Evolutionary conservation across 2,888 invertebrate genomes (phyloP).

Genomic region (Abrostola tripartita): DNA sequence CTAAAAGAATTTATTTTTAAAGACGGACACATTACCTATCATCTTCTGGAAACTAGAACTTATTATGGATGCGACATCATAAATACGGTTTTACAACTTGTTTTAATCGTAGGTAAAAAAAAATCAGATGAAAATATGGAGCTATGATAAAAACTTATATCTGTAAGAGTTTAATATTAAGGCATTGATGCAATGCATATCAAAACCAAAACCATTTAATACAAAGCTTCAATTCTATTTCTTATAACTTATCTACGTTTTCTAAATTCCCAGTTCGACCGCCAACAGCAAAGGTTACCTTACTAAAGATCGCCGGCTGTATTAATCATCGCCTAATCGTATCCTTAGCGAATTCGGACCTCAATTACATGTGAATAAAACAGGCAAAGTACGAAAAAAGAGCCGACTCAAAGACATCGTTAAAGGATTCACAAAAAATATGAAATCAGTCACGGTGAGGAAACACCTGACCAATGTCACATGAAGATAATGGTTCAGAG

Average conservation of each 20-base stretch:
- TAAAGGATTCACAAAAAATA: slow-evolving; percentile 74
- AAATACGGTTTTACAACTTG: too few species aligned
- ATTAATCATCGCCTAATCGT: slow-evolving; percentile 86
- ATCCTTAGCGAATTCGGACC: slow-evolving; percentile 84
- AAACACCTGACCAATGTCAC: slow-evolving; percentile 51
- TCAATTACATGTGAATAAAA: slow-evolving; percentile 85
- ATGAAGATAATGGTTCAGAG: slow-evolving; percentile 35
- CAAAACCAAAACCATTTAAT: not conserved
- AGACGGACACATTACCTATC: slow-evolving; percentile 10
- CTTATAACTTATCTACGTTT: not conserved
- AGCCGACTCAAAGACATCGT: slow-evolving; percentile 76
- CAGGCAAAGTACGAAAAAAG: slow-evolving; percentile 79
- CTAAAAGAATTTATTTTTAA: slow-evolving; percentile 52
- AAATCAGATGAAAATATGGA: too few species aligned
- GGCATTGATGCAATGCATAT: not conserved
- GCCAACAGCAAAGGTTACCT: slow-evolving; percentile 27
- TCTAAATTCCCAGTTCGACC: slow-evolving; percentile 6
- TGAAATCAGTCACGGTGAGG: slow-evolving; percentile 68
- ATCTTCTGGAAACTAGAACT: not conserved
- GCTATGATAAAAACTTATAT: too few species aligned
- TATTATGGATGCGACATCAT: too few species aligned
- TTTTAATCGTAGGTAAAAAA: too few species aligned
- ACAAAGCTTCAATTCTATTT: not conserved
- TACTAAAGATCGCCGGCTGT: slow-evolving; percentile 61
- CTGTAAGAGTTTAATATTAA: not conserved